Evolutionary conservation across 2,113 vertebrate species (phyloP).

Genomic region (Petaurus breviceps): DNA sequence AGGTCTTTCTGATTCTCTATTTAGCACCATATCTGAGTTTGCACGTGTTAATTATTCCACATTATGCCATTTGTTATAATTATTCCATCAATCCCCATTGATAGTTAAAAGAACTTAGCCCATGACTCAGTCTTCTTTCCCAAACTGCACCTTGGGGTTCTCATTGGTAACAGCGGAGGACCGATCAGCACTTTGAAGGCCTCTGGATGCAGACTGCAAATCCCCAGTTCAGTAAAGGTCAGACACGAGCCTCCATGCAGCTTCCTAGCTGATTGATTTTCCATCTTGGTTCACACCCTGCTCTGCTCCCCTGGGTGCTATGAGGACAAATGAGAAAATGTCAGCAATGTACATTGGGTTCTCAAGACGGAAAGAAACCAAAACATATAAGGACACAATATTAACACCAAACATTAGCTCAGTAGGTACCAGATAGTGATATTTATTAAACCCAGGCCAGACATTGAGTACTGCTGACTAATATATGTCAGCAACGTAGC

Average conservation of each 20-base stretch:
- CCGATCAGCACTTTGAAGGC: neutral
- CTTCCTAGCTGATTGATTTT: neutral
- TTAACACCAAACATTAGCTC: slow-evolving; percentile 58
- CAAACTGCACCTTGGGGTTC: neutral
- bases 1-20: neutral
- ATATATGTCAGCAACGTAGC: slow-evolving; percentile 55
- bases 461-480: slow-evolving; percentile 59
- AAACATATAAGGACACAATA: slow-evolving; percentile 66
- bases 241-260: neutral
- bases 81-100: neutral
- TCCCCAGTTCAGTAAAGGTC: neutral
- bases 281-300: slow-evolving; percentile 16
- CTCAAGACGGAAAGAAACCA: slow-evolving; percentile 40
- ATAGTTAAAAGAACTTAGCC: neutral
- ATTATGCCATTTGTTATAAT: neutral
- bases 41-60: neutral
- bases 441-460: slow-evolving; percentile 69
- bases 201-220: neutral
- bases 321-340: slow-evolving; percentile 61
- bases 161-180: neutral
- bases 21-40: neutral
- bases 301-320: slow-evolving; percentile 34
- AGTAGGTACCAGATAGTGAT: slow-evolving; percentile 55
- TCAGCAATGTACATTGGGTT: neutral
- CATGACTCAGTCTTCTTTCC: neutral